Conservation (phyloP, 2,888 invertebrate genomes). For the Dryomyza anilis region DNA sequence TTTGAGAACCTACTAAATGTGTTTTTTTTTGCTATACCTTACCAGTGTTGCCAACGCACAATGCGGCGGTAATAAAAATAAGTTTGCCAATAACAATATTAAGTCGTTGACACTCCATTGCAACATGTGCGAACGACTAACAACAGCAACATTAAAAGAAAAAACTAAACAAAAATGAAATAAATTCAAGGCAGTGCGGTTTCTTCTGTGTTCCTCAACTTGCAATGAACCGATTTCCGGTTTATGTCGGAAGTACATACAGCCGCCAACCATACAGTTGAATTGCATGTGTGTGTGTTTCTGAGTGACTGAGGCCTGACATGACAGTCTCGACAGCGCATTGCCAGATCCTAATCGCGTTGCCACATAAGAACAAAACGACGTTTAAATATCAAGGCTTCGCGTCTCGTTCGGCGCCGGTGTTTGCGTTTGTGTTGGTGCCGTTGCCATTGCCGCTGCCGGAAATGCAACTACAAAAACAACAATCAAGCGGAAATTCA, state of each 20-base stretch:
- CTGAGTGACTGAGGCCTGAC: conserved; percentile 21
- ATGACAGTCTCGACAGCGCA: conserved; percentile 33
- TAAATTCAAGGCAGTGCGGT: not conserved
- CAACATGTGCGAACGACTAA: conserved; percentile 4
- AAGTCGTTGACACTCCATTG: conserved; percentile 28
- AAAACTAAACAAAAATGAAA: not conserved
- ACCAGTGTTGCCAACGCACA: too few species aligned
- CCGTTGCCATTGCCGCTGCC: conserved; percentile 33
- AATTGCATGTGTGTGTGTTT: not conserved
- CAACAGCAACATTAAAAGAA: not conserved
- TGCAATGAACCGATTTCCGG: conserved; percentile 45
- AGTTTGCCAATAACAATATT: conserved; percentile 10
- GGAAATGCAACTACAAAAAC: conserved; percentile 13
- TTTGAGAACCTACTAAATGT: too few species aligned
- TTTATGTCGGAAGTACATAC: conserved; percentile 40
- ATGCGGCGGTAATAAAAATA: too few species aligned
- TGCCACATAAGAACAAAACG: not conserved
- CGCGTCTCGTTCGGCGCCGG: not conserved
- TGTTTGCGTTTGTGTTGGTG: not conserved
- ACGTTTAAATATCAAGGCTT: too few species aligned
- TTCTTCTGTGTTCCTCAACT: conserved; percentile 6
- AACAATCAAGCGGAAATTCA: conserved; percentile 49
- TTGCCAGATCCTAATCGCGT: conserved; percentile 34
- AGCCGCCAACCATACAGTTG: not conserved
- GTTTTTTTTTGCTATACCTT: too few species aligned